Evolutionary conservation across 2,888 invertebrate genomes (phyloP).

Genomic region (Dinocampus coccinellae): DNA sequence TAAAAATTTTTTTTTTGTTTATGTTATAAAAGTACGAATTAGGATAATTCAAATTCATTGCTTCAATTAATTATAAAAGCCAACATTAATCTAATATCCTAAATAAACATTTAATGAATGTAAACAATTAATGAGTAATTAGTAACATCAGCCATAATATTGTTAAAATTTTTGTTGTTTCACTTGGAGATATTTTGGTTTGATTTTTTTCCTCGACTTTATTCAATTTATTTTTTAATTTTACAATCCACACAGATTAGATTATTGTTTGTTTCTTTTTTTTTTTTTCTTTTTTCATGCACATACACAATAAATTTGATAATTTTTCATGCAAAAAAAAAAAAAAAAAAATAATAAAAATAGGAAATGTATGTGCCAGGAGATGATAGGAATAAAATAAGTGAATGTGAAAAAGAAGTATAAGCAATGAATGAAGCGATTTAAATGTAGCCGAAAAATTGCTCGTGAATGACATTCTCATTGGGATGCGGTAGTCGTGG

Average conservation of each 20-base stretch:
- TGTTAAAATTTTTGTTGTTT: neutral
- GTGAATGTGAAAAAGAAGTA: neutral
- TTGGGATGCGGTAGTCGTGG: slow-evolving; percentile 66
- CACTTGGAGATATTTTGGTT: neutral
- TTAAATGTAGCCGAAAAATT: slow-evolving; percentile 68
- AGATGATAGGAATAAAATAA: neutral
- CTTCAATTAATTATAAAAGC: neutral
- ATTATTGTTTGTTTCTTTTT: too few species aligned
- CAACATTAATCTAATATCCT: neutral
- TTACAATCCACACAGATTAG: neutral
- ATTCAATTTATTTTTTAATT: neutral
- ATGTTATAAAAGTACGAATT: neutral
- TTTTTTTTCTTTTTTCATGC: too few species aligned
- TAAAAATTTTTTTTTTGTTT: neutral
- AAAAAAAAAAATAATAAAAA: neutral
- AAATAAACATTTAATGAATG: neutral
- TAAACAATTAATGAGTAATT: neutral
- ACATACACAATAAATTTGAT: neutral
- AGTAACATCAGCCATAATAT: neutral
- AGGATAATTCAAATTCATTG: neutral
- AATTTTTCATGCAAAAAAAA: neutral
- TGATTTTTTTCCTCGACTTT: too few species aligned
- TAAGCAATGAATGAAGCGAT: slow-evolving; percentile 23
- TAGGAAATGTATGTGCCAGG: too few species aligned
- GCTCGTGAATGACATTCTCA: slow-evolving; percentile 73